Percentiles rank a stretch among this genome's conserved stretches.
phyloP scores from a whole-genome alignment of 37 sponge, comb jelly and placozoan species.

The Chondrilla cf. caribensis region DNA sequence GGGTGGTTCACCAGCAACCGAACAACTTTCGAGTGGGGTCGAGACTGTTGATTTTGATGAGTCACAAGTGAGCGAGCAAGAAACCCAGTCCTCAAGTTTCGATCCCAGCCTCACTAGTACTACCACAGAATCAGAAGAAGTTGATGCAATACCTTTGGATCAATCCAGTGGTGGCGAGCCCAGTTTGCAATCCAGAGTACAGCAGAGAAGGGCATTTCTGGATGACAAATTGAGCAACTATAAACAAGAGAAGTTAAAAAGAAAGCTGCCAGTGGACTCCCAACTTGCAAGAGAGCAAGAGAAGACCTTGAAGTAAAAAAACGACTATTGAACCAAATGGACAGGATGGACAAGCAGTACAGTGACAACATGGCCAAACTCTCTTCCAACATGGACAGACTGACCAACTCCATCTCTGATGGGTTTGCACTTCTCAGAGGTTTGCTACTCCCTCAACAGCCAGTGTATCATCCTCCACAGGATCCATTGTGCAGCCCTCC shows the following conservation, averaged over 20 bases:
- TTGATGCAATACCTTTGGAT: no score
- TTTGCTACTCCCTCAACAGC: conserved; percentile 3
- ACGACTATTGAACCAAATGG: neutral
- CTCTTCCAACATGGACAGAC: conserved; percentile 1
- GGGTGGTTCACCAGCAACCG: no score
- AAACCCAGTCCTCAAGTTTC: no score
- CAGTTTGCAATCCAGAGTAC: neutral
- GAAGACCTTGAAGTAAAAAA: neutral
- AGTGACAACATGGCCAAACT: neutral
- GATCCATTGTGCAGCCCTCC: neutral
- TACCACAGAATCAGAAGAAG: no score
- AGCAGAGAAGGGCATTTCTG: neutral
- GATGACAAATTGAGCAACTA: neutral
- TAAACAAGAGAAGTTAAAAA: no score
- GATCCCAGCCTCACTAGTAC: no score
- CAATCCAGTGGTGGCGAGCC: neutral
- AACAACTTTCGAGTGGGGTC: no score
- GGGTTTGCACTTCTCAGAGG: neutral
- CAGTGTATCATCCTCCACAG: neutral
- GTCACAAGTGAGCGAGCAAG: no score
- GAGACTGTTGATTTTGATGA: no score
- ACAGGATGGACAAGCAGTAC: neutral
- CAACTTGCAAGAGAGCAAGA: neutral
- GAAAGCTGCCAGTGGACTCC: conserved; percentile 3
- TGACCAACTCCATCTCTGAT: neutral